These are phyloP conservation scores for Zeugodacus cucurbitae DNA, from an alignment of 1,140 invertebrate genomes.

Conservation along the genomic window DNA sequence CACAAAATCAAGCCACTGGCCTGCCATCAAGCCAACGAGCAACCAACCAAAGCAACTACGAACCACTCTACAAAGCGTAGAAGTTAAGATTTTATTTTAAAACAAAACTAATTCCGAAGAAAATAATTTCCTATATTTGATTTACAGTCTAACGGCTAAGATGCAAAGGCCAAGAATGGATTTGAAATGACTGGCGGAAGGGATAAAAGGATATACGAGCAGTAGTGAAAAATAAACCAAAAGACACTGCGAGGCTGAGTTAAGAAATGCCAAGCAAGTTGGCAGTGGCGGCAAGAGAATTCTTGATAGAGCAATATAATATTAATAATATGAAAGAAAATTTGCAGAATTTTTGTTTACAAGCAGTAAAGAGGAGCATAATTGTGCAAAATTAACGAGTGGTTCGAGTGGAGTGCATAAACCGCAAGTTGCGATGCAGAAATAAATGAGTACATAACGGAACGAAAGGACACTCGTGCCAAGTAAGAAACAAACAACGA, in stretches of 20 bases:
- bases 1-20: neutral
- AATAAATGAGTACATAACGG: neutral
- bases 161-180: constrained; percentile 22
- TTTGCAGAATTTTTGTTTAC: constrained; percentile 16
- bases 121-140: constrained; percentile 43
- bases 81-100: constrained; percentile 33
- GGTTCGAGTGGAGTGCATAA: constrained; percentile 3
- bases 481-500: neutral
- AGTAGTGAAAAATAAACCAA: neutral
- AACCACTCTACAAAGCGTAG: neutral
- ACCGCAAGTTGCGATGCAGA: constrained; percentile 23
- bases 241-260: neutral
- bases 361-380: neutral
- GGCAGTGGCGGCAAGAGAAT: neutral
- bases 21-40: neutral
- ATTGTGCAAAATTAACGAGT: constrained; percentile 35
- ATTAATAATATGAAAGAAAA: constrained; percentile 14
- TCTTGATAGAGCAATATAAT: neutral
- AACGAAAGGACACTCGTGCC: neutral
- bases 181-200: neutral
- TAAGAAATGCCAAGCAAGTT: constrained; percentile 20
- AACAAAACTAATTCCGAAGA: constrained; percentile 38
- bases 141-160: constrained; percentile 35
- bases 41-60: neutral
- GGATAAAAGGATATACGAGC: constrained; percentile 19